Evolutionary conservation across 2,888 invertebrate genomes (phyloP).

Genomic region (Panorpa germanica): DNA sequence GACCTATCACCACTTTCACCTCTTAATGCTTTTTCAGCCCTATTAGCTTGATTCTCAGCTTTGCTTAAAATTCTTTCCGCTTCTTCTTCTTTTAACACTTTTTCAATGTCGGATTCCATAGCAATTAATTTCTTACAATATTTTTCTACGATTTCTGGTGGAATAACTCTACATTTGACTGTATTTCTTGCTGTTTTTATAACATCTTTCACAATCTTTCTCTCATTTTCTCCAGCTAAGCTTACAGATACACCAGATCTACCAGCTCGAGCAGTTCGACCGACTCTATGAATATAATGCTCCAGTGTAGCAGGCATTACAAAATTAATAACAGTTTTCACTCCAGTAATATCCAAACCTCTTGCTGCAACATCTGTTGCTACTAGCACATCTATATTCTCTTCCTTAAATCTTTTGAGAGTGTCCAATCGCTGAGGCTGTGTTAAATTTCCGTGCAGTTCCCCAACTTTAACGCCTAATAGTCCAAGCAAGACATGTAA

Average conservation of each 20-base stretch:
- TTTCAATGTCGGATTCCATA: slow-evolving; percentile 62
- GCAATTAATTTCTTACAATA: slow-evolving; percentile 53
- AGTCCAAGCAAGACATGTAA: slow-evolving; percentile 83
- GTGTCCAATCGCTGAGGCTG: slow-evolving; percentile 89
- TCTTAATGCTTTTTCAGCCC: slow-evolving; percentile 42
- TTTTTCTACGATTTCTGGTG: slow-evolving; percentile 75
- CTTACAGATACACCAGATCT: slow-evolving; percentile 87
- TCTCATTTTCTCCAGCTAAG: slow-evolving; percentile 83
- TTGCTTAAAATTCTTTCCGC: slow-evolving; percentile 64
- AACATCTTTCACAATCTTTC: slow-evolving; percentile 79
- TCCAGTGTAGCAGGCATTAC: slow-evolving; percentile 86
- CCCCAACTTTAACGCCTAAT: slow-evolving; percentile 67
- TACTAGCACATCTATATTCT: slow-evolving; percentile 67
- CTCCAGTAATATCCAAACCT: slow-evolving; percentile 88
- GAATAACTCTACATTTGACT: slow-evolving; percentile 74
- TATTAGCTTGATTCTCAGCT: slow-evolving; percentile 68
- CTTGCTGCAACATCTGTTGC: slow-evolving; percentile 90
- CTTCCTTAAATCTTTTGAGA: slow-evolving; percentile 71
- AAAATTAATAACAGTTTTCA: slow-evolving; percentile 93
- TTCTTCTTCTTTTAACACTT: slow-evolving; percentile 69
- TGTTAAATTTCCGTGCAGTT: slow-evolving; percentile 90
- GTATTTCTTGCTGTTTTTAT: slow-evolving; percentile 70
- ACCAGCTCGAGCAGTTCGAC: slow-evolving; percentile 91
- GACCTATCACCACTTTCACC: slow-evolving; percentile 20
- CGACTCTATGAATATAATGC: slow-evolving; percentile 91